Percentiles rank a stretch among this genome's conserved stretches.
Evolutionary conservation across 2,888 invertebrate genomes (phyloP).

Genomic region (Bimastos eiseni): DNA sequence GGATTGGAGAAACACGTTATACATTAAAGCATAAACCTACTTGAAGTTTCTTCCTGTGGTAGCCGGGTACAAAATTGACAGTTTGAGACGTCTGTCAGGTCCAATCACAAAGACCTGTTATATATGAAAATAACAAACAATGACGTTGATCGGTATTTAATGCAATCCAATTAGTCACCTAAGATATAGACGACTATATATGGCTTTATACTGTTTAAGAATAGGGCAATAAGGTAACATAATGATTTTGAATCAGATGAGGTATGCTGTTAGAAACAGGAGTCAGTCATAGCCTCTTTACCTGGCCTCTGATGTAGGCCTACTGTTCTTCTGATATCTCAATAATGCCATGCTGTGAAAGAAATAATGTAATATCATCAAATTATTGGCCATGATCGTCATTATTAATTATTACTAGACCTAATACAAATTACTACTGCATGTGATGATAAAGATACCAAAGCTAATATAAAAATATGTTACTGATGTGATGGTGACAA

Average conservation of each 20-base stretch:
- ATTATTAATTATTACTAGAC: background rate
- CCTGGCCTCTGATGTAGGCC: no score
- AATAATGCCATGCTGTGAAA: background rate
- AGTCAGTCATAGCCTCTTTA: no score
- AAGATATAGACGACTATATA: background rate
- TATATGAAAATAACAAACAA: background rate
- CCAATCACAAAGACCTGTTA: conserved; percentile 80
- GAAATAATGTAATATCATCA: background rate
- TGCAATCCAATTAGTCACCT: background rate
- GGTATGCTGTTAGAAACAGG: no score
- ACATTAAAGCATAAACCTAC: conserved; percentile 14
- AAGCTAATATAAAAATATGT: background rate
- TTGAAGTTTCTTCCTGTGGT: conserved; percentile 94
- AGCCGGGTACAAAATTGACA: conserved; percentile 80
- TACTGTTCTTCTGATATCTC: no score
- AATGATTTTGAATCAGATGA: background rate
- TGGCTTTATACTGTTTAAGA: background rate
- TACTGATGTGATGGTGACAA: background rate
- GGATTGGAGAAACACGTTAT: background rate
- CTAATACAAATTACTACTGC: background rate
- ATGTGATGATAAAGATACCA: background rate
- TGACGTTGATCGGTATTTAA: background rate
- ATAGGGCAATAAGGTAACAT: no score
- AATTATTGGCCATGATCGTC: background rate
- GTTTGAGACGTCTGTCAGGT: conserved; percentile 80